Evolutionary conservation across 2,113 vertebrate species (phyloP), one percentile per base, ranked within the genome.

Genomic region (Festucalex cinctus): DNA sequence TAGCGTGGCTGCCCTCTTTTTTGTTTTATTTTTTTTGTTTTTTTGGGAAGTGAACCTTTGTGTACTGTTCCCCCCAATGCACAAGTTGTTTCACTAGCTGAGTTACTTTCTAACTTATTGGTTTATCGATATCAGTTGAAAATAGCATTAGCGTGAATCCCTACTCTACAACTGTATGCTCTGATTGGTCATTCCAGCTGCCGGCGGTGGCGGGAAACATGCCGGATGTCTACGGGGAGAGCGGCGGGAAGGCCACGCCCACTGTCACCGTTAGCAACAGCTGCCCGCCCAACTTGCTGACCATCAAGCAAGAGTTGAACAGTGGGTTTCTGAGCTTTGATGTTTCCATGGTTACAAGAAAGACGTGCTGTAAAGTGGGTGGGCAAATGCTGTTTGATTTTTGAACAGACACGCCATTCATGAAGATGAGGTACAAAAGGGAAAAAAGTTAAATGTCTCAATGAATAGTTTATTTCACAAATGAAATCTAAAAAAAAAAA

Each of bases 251-350:
- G 78, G 78, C 90, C 48, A 86, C 91, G 0, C 88, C 92, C 5
- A 81, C 90, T 41, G 88, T 94, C 46, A 91, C 93, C 0, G 92
- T 92, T 70, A 95, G 95, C 89, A 95, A 95, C 86, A 95, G 94
- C 75, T 96, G 95, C 66, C 95, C 95, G 0, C 94, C 95, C 35
- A 93, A 95, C 77, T 91, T 96, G 77, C 89, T 93, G 61, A 92
- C 94, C 73, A 92, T 95, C 88, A 95, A 95, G 88, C 91, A 85
- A 59, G 94, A 95, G 88, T 86, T 93, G 56, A 89, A 88, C 39
- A 94, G 94, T 95, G 59, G 7, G 59, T 62, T 39, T 24, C 53
- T 56, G 24, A 13, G 24, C 24, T 56, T 56, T 56, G 53, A 1
- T 3, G 24, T 56, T 56, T 28, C 53, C 24, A 17, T 56, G 24